Evolutionary conservation across 2,797 vertebrate species (phyloP).

Genomic region (Rhinoraja longicauda): DNA sequence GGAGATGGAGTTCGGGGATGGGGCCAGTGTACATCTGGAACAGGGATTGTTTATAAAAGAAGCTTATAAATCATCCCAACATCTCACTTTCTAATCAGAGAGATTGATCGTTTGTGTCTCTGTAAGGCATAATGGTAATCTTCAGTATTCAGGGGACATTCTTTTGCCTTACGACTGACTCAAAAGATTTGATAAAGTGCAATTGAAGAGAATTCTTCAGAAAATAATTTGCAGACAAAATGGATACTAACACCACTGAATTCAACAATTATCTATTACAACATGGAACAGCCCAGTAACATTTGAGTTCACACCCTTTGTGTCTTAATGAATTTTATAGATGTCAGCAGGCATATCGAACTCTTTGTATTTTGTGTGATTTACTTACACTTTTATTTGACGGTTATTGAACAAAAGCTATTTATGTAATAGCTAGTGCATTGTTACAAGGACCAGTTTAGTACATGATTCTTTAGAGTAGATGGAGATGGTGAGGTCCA

Average conservation of each 20-base stretch:
- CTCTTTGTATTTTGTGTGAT: background rate
- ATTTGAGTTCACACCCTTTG: background rate
- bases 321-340: background rate
- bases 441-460: background rate
- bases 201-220: background rate
- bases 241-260: background rate
- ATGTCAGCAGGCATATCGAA: background rate
- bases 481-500: too few relatives aligned
- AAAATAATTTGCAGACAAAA: background rate
- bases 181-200: background rate
- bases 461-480: background rate
- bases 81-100: background rate
- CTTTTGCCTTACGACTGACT: background rate
- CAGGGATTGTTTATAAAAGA: too few relatives aligned
- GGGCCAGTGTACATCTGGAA: too few relatives aligned
- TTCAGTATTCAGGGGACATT: background rate
- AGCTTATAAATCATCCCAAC: too few relatives aligned
- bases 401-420: background rate
- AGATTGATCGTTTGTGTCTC: background rate
- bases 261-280: background rate
- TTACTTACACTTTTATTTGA: background rate
- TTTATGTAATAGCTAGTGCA: background rate
- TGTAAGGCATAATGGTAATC: background rate
- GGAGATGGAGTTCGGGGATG: too few relatives aligned
- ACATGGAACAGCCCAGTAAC: background rate